Percentiles rank a stretch among this genome's conserved stretches.
Conservation (phyloP, 2,113 vertebrate species). For the Otocyon megalotis region DNA sequence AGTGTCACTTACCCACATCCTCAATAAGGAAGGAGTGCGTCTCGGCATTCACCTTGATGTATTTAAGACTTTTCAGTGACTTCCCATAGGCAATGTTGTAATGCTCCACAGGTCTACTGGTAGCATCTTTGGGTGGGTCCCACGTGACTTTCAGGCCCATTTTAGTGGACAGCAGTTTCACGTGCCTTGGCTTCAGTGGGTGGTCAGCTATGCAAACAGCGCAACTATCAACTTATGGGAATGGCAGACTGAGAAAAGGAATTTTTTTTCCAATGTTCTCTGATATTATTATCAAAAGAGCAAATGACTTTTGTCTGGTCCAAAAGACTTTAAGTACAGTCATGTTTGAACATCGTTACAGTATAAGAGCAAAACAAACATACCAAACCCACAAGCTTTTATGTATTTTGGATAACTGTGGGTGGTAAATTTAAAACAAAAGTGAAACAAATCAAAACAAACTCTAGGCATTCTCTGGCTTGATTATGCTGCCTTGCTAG, state of each 20-base stretch:
- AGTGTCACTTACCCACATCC: slow-evolving; percentile 88
- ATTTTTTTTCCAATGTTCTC: not conserved
- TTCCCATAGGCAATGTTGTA: slow-evolving; percentile 89
- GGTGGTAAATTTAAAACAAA: slow-evolving; percentile 61
- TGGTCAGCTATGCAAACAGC: slow-evolving; percentile 83
- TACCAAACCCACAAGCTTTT: not conserved
- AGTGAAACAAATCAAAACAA: slow-evolving; percentile 49
- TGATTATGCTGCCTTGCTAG: not conserved
- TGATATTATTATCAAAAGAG: not conserved
- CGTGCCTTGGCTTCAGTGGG: slow-evolving; percentile 87
- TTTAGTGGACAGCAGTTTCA: slow-evolving; percentile 87
- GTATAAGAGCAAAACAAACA: slow-evolving; percentile 12
- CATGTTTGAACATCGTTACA: not conserved
- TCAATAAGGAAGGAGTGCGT: slow-evolving; percentile 85
- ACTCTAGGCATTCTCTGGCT: not conserved
- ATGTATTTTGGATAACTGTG: not conserved
- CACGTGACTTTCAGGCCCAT: slow-evolving; percentile 87
- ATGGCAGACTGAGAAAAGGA: not conserved
- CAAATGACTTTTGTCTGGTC: not conserved
- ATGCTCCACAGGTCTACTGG: slow-evolving; percentile 86
- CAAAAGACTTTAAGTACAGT: not conserved
- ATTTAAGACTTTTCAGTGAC: slow-evolving; percentile 88
- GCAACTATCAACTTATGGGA: slow-evolving; percentile 68
- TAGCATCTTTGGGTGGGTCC: slow-evolving; percentile 88
- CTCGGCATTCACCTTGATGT: slow-evolving; percentile 85